Evolutionary conservation across 2,113 vertebrate genomes (phyloP).

Genomic region (Plestiodon gilberti): DNA sequence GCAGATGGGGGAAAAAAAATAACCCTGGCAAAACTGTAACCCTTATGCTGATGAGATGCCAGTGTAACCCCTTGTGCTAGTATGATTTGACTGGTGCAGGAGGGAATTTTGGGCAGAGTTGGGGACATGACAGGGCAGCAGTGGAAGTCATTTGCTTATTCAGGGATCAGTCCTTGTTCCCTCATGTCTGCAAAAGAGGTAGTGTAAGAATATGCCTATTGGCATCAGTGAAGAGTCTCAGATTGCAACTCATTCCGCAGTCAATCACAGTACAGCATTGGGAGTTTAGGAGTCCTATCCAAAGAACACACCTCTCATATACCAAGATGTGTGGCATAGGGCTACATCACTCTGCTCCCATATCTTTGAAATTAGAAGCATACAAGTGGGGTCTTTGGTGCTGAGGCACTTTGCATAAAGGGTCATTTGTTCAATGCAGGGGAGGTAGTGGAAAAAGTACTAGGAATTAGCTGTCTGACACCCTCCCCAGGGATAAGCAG

Average conservation of each 20-base stretch:
- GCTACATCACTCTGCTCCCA: not conserved
- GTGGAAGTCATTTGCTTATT: not conserved
- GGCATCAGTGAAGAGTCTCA: too few relatives aligned
- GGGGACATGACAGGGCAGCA: not conserved
- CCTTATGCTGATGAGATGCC: not conserved
- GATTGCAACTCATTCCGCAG: too few relatives aligned
- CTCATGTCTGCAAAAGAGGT: not conserved
- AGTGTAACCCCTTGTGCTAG: not conserved
- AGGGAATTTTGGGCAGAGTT: not conserved
- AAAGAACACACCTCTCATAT: not conserved
- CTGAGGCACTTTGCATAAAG: not conserved
- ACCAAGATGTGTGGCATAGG: not conserved
- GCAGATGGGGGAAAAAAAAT: not conserved
- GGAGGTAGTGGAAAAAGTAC: too few relatives aligned
- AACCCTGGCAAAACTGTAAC: not conserved
- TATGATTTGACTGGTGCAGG: not conserved
- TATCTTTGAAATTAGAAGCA: not conserved
- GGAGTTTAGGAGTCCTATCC: not conserved
- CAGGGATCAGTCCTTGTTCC: not conserved
- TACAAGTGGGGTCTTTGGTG: not conserved
- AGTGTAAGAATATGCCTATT: not conserved
- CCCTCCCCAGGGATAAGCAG: too few relatives aligned
- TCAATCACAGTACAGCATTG: not conserved
- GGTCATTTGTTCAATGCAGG: too few relatives aligned
- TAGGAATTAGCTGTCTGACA: too few relatives aligned